A percentile compares a stretch with the other conserved stretches of the same genome.
These are phyloP conservation scores for Apamea crenata DNA, from an alignment of 2,888 invertebrate genomes.

Conservation along the genomic window DNA sequence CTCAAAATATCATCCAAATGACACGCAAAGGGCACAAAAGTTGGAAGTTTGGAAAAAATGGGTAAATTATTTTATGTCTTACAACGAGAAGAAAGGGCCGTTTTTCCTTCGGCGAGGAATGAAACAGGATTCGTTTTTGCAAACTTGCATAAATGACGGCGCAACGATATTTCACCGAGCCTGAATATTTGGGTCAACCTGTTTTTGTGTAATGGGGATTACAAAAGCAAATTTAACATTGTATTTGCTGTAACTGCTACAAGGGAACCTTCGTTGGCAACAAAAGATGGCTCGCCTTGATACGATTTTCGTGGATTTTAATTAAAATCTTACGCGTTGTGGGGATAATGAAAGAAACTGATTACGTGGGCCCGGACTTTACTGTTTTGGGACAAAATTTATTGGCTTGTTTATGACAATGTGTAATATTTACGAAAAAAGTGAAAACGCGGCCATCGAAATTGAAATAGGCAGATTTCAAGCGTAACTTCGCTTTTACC, in stretches of 20 bases:
- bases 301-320: slow-evolving; percentile 86
- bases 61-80: slow-evolving; percentile 82
- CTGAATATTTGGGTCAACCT: slow-evolving; percentile 89
- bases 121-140: slow-evolving; percentile 87
- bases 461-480: slow-evolving; percentile 79
- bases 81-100: slow-evolving; percentile 77
- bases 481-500: slow-evolving; percentile 77
- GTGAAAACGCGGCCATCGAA: slow-evolving; percentile 68
- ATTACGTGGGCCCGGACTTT: slow-evolving; percentile 76
- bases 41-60: slow-evolving; percentile 71
- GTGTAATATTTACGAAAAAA: slow-evolving; percentile 66
- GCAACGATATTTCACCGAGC: slow-evolving; percentile 87
- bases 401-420: slow-evolving; percentile 73
- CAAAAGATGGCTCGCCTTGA: slow-evolving; percentile 85
- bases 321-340: slow-evolving; percentile 88
- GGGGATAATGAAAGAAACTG: slow-evolving; percentile 82
- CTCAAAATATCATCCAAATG: slow-evolving; percentile 82
- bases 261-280: slow-evolving; percentile 83
- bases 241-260: slow-evolving; percentile 87
- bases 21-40: slow-evolving; percentile 81
- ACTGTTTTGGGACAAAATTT: slow-evolving; percentile 77
- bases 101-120: slow-evolving; percentile 78
- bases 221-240: slow-evolving; percentile 89
- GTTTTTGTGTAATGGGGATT: slow-evolving; percentile 89
- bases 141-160: slow-evolving; percentile 88